Evolutionary conservation across 1,140 invertebrate species (phyloP).

Genomic region (Adoxophyes honmai): DNA sequence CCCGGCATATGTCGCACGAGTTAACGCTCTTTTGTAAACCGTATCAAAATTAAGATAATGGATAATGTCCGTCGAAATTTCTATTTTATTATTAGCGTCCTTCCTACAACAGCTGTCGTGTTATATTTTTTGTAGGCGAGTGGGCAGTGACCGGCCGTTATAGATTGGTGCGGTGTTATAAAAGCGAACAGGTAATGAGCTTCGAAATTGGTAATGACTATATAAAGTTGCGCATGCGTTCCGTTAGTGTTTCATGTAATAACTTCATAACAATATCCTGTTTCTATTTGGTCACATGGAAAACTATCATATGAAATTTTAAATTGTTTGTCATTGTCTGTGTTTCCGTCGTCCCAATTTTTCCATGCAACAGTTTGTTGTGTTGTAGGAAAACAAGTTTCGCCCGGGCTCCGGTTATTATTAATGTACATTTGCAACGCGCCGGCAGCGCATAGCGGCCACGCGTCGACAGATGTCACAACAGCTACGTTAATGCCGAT

Average conservation of each 20-base stretch:
- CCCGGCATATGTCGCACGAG: constrained; percentile 57
- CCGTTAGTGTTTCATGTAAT: constrained; percentile 40
- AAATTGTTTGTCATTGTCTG: constrained; percentile 39
- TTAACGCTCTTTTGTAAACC: constrained; percentile 68
- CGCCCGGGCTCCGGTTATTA: neutral
- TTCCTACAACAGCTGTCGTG: constrained; percentile 53
- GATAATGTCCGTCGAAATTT: constrained; percentile 58
- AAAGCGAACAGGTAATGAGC: constrained; percentile 49
- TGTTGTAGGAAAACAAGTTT: constrained; percentile 16
- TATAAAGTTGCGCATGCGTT: constrained; percentile 43
- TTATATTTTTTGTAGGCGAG: constrained; percentile 47
- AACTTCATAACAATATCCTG: constrained; percentile 40
- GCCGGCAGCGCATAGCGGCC: neutral
- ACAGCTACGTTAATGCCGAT: constrained; percentile 35
- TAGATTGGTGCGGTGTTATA: constrained; percentile 55
- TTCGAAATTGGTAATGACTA: constrained; percentile 63
- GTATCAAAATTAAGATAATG: constrained; percentile 74
- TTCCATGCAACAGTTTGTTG: constrained; percentile 14
- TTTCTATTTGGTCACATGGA: constrained; percentile 25
- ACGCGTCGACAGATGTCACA: constrained; percentile 51
- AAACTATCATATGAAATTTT: constrained; percentile 13
- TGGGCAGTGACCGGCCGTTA: constrained; percentile 57
- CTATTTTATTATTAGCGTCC: constrained; percentile 60
- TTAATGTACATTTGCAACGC: constrained; percentile 11
- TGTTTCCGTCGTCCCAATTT: constrained; percentile 23